Percentiles rank a stretch among this genome's conserved stretches.
phyloP scores from a whole-genome alignment of 2,113 vertebrate genomes.

The Pogonocichla stellata region DNA sequence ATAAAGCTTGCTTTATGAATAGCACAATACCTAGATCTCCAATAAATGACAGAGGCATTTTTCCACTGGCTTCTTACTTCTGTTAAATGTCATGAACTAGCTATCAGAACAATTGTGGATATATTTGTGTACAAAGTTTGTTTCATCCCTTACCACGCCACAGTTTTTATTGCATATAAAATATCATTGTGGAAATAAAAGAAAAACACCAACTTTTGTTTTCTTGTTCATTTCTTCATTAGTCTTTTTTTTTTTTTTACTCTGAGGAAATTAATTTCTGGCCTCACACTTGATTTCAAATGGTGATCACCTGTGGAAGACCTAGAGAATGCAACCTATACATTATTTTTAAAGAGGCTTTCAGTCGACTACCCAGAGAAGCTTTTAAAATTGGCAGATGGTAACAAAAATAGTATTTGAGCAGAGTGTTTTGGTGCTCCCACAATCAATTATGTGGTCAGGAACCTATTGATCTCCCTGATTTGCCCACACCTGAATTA shows the following conservation, averaged over 20 bases:
- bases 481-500: neutral
- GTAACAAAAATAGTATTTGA: neutral
- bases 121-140: neutral
- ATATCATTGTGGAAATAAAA: neutral
- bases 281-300: neutral
- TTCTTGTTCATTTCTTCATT: neutral
- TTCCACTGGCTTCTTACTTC: neutral
- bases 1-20: conserved; percentile 37
- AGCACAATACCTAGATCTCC: neutral
- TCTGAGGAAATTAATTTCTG: neutral
- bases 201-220: neutral
- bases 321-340: neutral
- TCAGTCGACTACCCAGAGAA: neutral
- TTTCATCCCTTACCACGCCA: neutral
- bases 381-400: neutral
- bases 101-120: neutral
- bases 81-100: conserved; percentile 4
- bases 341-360: neutral
- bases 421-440: neutral
- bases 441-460: conserved; percentile 4
- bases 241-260: neutral
- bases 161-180: neutral
- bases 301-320: neutral
- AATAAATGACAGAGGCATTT: neutral
- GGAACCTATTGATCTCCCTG: neutral